A percentile compares a stretch with the other conserved stretches of the same genome.
These are phyloP conservation scores for Rhynchophorus ferrugineus DNA, from an alignment of 1,140 invertebrate species.

Conservation along the genomic window DNA sequence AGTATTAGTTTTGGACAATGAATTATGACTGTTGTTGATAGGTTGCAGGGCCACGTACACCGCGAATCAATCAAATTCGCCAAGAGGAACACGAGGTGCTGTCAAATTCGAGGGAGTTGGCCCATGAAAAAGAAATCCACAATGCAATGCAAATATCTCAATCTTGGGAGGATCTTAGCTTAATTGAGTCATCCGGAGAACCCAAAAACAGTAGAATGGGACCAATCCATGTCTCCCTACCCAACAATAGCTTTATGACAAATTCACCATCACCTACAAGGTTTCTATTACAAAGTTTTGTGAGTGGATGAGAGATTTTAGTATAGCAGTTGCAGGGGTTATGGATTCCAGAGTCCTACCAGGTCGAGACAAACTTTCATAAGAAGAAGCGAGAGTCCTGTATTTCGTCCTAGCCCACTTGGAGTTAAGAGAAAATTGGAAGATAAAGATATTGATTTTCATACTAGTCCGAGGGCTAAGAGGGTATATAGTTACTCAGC, in stretches of 20 bases:
- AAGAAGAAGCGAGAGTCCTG: constrained; percentile 74
- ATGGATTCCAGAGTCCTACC: constrained; percentile 39
- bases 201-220: constrained; percentile 32
- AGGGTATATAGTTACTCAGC: constrained; percentile 40
- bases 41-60: constrained; percentile 59
- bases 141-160: constrained; percentile 84
- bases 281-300: constrained; percentile 38
- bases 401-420: constrained; percentile 66
- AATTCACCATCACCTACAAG: constrained; percentile 63
- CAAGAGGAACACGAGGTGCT: constrained; percentile 82
- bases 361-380: constrained; percentile 53
- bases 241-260: constrained; percentile 38
- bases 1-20: neutral
- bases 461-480: constrained; percentile 49
- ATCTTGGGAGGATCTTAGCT: constrained; percentile 79
- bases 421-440: constrained; percentile 76
- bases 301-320: constrained; percentile 27
- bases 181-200: constrained; percentile 55
- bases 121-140: constrained; percentile 82
- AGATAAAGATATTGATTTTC: constrained; percentile 45
- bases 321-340: constrained; percentile 3
- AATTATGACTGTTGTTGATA: constrained; percentile 11
- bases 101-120: constrained; percentile 69
- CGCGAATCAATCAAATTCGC: constrained; percentile 74
- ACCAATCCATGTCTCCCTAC: constrained; percentile 39